These are phyloP conservation scores for Chironomus tentans DNA, from an alignment of 2,888 invertebrate species.

Conservation along the genomic window DNA sequence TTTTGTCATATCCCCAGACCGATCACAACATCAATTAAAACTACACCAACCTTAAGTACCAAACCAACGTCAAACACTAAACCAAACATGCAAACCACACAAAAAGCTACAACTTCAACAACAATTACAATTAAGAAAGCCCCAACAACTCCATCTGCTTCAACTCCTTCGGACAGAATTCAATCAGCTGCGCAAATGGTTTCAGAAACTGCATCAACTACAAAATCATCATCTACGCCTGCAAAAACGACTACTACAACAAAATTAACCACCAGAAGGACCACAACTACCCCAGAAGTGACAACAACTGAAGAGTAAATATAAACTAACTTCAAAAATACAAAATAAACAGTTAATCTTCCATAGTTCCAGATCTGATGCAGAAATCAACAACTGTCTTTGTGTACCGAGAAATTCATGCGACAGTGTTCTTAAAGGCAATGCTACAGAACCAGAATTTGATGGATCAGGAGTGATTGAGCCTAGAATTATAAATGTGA, in stretches of 20 bases:
- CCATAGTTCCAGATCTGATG: not conserved
- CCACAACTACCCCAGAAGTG: not conserved
- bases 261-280: not conserved
- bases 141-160: not conserved
- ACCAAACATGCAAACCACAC: too few relatives aligned
- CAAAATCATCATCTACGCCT: not conserved
- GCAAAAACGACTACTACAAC: too few relatives aligned
- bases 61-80: not conserved
- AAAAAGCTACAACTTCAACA: not conserved
- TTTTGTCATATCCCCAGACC: too few relatives aligned
- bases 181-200: too few relatives aligned
- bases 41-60: too few relatives aligned
- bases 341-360: not conserved
- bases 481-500: not conserved
- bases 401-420: not conserved
- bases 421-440: not conserved
- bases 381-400: not conserved
- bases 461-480: not conserved
- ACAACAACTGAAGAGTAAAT: not conserved
- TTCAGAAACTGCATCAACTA: not conserved
- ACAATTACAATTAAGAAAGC: not conserved
- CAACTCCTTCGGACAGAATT: not conserved
- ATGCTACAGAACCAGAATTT: not conserved
- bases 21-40: too few relatives aligned
- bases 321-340: not conserved